Base-by-base conservation (phyloP, 2,888 invertebrate species). In the Sinohyriopsis cumingii region DNA sequence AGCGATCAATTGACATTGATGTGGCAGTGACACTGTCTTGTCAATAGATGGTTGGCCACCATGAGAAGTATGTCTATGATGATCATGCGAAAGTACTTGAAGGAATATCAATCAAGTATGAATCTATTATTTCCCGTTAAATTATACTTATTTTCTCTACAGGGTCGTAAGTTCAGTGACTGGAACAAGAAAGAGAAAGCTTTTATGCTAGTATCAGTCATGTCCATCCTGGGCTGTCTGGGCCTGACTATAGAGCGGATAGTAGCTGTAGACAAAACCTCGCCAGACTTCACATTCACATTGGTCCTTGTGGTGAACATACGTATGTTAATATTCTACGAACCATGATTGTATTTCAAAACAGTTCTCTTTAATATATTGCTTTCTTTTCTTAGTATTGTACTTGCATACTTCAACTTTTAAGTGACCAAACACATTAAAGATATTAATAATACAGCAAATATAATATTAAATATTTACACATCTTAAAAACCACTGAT, bases 241-340 rank as follows among this genome's bases (percentile, higher is more conserved):
- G 80, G 71, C 2, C 65, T 87, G 55, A 83, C 86, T 4, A 76
- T 85, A 33, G 76, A 81, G 62, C 70, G 82, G 24, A 69, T 84
- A n/a, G 75, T 75, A 20, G 53, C 69, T 5, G 69, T 76, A 3
- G 69, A 75, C 20, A 74, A 80, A 12, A 20, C 56, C 20, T 63
- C 66, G n/a, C 67, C 77, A 5, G 87, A 88, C 67, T 86, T 86
- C 72, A 85, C 86, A 9, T 84, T 86, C 67, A 81, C 84, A 9
- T 65, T 87, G 15, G 79, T 87, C 9, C 65, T 88, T 3, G 59
- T 87, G 7, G 53, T 84, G 5, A 87, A 86, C 72, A 72, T 82
- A 70, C 70, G 87, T 87, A 75, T 71, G 82, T 71, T 15, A 53
- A 55, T 45, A 25, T 28, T 53, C 19, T n/a, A 57, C 9, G n/a